A percentile compares a stretch with the other conserved stretches of the same genome.
Conservation (phyloP, 2,797 vertebrate genomes). For the Tenualosa ilisha region DNA sequence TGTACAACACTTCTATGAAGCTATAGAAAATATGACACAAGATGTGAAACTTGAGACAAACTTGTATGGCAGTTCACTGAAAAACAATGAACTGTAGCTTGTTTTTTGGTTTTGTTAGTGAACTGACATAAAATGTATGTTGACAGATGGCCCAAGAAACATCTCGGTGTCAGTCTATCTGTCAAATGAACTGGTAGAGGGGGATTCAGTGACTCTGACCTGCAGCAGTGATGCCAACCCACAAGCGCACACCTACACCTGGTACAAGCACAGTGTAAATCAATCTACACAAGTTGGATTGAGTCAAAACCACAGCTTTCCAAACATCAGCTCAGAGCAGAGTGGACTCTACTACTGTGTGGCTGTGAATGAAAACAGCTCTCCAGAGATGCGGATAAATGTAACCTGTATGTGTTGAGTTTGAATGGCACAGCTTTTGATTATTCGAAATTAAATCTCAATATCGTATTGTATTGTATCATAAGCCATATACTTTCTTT, state of each 20-base stretch:
- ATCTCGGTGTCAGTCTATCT: too few species aligned
- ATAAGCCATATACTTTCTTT: too few species aligned
- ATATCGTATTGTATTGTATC: too few species aligned
- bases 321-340: not conserved
- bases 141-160: too few species aligned
- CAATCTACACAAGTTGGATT: not conserved
- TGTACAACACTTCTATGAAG: too few species aligned
- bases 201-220: not conserved
- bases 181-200: not conserved
- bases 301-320: not conserved
- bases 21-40: too few species aligned
- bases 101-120: too few species aligned
- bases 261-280: not conserved
- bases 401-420: not conserved
- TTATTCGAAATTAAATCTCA: too few species aligned
- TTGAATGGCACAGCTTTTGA: not conserved
- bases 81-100: too few species aligned
- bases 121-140: too few species aligned
- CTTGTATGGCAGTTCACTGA: too few species aligned
- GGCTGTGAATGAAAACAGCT: not conserved
- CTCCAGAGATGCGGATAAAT: not conserved
- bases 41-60: too few species aligned
- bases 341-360: not conserved
- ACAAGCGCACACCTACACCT: not conserved
- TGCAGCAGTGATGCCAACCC: conserved; percentile 7